Base-by-base conservation (phyloP, 2,888 invertebrate genomes). In the Drosophila paramelanica region DNA sequence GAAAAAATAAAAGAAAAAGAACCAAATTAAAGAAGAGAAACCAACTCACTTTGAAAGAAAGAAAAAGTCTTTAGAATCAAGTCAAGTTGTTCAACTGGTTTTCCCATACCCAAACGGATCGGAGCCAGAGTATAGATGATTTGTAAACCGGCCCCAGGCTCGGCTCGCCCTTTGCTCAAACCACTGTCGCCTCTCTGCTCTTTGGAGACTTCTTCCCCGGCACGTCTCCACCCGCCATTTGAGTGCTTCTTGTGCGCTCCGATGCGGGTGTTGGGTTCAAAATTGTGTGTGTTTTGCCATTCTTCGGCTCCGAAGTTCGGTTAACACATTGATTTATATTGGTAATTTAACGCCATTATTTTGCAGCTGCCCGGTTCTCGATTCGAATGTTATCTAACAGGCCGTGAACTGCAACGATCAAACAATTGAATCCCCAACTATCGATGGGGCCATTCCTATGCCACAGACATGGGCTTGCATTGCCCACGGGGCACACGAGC, bases 41-140 rank as follows among this genome's bases (percentile, higher is more conserved):
- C 49, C 53, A 69, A 81, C 83, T 77, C 70, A 73, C 52, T 62
- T 77, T 61, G 67, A 86, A 86, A 81, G 88, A 89, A 89, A 89
- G 88, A 88, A 89, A 89, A 89, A 89, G 89, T 89, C 83, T 87
- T 85, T 73, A 79, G 81, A 87, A 81, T 81, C 75, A 75, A 83
- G 79, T 81, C 75, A 87, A 89, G 86, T 88, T 88, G 90, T 75
- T 82, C 69, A 90, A 89, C 89, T 80, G 89, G 89, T 89, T 89
- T 81, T 64, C 41, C 52, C 52, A 60, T 69, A 39, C 58, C 13
- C 36, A 36, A 36, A 36, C 36, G 31, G 50, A 55, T 33, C 59
- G 17, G 42, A 33, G 31, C 57, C 62, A 57, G 60, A 56, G 62
- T 49, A 56, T 50, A 60, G 46, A 50, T 33, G 56, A 80, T 42